Percentiles rank a stretch among this genome's conserved stretches.
These are phyloP conservation scores for Notechis scutatus DNA, from an alignment of 2,113 vertebrate genomes.

Conservation along the genomic window DNA sequence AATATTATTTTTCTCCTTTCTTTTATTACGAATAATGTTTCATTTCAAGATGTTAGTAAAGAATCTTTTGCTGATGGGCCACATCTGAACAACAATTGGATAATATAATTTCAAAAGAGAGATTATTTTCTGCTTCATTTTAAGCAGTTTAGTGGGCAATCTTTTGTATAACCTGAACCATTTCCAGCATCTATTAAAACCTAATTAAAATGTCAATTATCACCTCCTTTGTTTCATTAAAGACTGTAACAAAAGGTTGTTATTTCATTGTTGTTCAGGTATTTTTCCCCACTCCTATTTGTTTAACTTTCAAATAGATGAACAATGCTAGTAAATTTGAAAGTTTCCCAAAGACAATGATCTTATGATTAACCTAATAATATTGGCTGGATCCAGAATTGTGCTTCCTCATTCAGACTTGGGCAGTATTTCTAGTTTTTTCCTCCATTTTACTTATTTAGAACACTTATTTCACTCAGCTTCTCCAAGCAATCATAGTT, in stretches of 20 bases:
- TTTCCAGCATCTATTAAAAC: background rate
- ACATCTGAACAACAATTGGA: background rate
- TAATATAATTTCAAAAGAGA: background rate
- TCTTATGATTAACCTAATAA: background rate
- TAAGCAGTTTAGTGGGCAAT: background rate
- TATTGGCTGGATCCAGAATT: background rate
- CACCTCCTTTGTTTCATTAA: background rate
- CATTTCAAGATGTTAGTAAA: background rate
- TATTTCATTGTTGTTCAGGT: background rate
- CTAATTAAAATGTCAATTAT: background rate
- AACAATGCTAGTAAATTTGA: background rate
- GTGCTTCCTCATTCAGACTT: background rate
- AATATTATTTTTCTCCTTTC: background rate
- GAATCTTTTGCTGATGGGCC: background rate
- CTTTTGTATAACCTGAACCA: background rate
- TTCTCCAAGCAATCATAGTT: background rate
- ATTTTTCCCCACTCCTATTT: background rate
- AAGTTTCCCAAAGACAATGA: background rate
- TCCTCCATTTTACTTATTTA: background rate
- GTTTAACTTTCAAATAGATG: background rate
- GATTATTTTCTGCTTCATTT: background rate
- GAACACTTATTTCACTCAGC: background rate
- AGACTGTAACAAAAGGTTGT: background rate
- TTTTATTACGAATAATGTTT: background rate
- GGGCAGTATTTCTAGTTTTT: background rate